phyloP scores from a whole-genome alignment of 2,888 invertebrate species.

The Drosophila diplacantha region DNA sequence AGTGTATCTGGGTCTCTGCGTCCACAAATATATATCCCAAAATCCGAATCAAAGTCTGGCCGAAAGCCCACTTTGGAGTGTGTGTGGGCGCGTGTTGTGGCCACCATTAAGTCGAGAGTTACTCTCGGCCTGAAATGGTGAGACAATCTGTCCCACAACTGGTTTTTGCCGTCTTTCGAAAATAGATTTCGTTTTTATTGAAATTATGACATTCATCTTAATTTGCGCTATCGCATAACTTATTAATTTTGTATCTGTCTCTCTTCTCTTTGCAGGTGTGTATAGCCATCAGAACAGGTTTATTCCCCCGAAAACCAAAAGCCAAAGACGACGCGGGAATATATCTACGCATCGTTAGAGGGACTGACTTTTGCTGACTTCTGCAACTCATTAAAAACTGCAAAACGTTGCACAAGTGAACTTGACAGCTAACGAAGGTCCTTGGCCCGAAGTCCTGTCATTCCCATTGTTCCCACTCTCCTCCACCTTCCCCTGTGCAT shows the following conservation, averaged over 20 bases:
- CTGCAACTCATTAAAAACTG: conserved; percentile 53
- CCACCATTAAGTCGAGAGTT: conserved; percentile 44
- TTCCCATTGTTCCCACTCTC: conserved; percentile 1
- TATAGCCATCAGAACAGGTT: conserved; percentile 49
- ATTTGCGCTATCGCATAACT: conserved; percentile 67
- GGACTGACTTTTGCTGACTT: conserved; percentile 40
- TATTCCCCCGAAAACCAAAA: conserved; percentile 4
- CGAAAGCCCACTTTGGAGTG: conserved; percentile 10
- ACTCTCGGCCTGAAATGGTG: conserved; percentile 15
- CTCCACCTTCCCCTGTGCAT: background rate
- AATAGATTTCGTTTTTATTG: conserved; percentile 69
- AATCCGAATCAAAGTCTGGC: conserved; percentile 12
- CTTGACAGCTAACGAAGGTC: conserved; percentile 42
- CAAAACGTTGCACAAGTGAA: conserved; percentile 43
- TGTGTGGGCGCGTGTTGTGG: conserved; percentile 68
- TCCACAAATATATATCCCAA: background rate
- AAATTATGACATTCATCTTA: conserved; percentile 75
- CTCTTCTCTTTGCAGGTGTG: conserved; percentile 61
- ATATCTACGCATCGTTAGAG: conserved; percentile 39
- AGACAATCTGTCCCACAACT: conserved; percentile 48
- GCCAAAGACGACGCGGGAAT: background rate
- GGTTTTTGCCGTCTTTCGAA: conserved; percentile 54
- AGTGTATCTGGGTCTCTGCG: conserved; percentile 15
- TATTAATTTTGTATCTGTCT: conserved; percentile 50
- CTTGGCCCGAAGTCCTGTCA: conserved; percentile 16